phyloP scores from a whole-genome alignment of 2,797 vertebrate species.

The Austrolebias charrua region DNA sequence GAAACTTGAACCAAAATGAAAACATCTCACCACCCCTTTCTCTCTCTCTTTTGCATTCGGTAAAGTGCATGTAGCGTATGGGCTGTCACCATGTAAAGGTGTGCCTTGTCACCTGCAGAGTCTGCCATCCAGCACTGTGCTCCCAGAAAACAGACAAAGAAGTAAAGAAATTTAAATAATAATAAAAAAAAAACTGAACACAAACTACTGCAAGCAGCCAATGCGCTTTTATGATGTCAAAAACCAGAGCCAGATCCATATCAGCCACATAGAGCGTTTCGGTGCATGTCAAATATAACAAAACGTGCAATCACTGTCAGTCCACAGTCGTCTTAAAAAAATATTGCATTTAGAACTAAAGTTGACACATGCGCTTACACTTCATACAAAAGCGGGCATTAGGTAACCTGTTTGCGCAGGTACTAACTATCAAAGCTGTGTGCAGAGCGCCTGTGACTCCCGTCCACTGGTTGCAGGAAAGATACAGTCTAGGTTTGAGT shows the following conservation, averaged over 20 bases:
- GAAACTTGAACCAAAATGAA: conserved; percentile 81
- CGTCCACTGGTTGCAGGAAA: conserved; percentile 43
- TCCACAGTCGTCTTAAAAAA: conserved; percentile 34
- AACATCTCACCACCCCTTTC: conserved; percentile 62
- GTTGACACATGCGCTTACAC: conserved; percentile 41
- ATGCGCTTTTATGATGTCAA: conserved; percentile 82
- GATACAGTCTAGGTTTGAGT: conserved; percentile 36
- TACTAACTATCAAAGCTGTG: conserved; percentile 51
- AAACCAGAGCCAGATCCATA: conserved; percentile 69
- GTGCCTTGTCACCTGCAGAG: conserved; percentile 79
- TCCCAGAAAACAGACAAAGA: conserved; percentile 58
- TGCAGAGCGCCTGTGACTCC: conserved; percentile 43
- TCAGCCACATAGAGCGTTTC: conserved; percentile 63
- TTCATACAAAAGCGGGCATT: conserved; percentile 72
- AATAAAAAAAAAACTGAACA: conserved; percentile 35
- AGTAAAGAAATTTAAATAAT: conserved; percentile 16
- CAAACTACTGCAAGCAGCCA: conserved; percentile 74
- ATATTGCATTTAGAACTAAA: conserved; percentile 47
- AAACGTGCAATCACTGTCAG: conserved; percentile 35
- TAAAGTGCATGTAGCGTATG: conserved; percentile 80
- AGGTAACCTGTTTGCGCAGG: conserved; percentile 68
- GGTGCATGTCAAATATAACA: conserved; percentile 61
- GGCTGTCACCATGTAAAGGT: conserved; percentile 75
- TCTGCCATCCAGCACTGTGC: conserved; percentile 81
- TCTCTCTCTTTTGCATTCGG: conserved; percentile 74